Evolutionary conservation across 2,113 vertebrate genomes (phyloP), one percentile per base, ranked within the genome.

Genomic region (Corythoichthys haematopterus): DNA sequence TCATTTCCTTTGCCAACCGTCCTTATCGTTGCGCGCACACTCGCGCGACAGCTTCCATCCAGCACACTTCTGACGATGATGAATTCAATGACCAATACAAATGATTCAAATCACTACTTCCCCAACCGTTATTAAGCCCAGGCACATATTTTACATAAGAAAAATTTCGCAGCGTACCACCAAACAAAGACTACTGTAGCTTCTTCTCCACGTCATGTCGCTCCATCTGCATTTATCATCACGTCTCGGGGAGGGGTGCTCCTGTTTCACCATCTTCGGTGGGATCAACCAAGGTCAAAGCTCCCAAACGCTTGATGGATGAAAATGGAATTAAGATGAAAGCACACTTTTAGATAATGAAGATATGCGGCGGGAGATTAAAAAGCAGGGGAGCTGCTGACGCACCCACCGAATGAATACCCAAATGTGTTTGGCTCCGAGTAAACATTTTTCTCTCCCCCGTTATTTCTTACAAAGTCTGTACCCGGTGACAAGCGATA

Each of bases 281-380:
- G 75, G 70, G 85, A 86, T 88, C 86, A 47, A 65, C 55, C 83
- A 88, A 89, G 88, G 88, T 89, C 88, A 87, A 82, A 87, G 74
- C 82, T 84, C 70, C 78, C 78, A 56, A 78, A 83, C 75, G 76
- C 86, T 86, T 89, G 89, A 89, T 87, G 84, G 89, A 89, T 89
- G 85, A 86, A 88, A 89, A 89, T 83, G 83, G 89, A 89, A 89
- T 87, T 84, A 89, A 84, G 85, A 88, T 86, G 86, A 88, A 90
- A 88, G 87, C 81, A 77, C 86, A 84, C 82, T 89, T 86, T 89
- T 84, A 84, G 84, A 88, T 89, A 86, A 89, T 86, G 86, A 88
- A 87, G 89, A 90, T 88, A 68, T 82, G 84, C 79, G 46, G 71
- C 52, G 56, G 74, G 79, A 85, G 82, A 86, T 86, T 79, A 82